phyloP scores from a whole-genome alignment of 2,113 vertebrate species.

The Brachyhypopomus gauderio region DNA sequence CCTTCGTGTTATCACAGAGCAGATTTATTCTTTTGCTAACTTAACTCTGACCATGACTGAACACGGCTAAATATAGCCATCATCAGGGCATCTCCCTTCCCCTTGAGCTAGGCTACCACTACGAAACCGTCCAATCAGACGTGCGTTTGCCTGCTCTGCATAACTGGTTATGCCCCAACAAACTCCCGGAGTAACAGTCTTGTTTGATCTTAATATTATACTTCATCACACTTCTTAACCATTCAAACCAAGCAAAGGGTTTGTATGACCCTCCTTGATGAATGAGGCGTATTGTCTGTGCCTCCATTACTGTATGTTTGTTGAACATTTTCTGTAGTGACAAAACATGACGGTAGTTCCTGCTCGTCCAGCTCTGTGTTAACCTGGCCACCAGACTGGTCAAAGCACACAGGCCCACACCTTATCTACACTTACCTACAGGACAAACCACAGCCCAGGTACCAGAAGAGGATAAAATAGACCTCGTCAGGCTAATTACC shows the following conservation, averaged over 20 bases:
- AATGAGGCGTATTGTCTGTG: not conserved
- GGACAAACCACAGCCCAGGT: not conserved
- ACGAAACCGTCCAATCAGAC: not conserved
- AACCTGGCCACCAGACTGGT: not conserved
- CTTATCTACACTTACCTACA: not conserved
- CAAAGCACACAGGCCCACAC: not conserved
- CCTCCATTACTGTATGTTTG: not conserved
- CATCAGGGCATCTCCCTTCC: not conserved
- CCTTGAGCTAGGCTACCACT: not conserved
- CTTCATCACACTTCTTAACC: no score
- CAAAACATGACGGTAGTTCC: not conserved
- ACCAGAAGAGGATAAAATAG: not conserved
- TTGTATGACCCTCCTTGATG: not conserved
- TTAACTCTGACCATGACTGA: not conserved
- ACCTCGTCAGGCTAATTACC: not conserved
- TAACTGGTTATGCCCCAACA: not conserved
- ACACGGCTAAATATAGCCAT: not conserved
- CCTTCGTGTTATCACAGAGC: not conserved
- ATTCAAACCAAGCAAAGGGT: no score
- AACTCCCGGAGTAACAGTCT: not conserved
- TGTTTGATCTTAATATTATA: no score
- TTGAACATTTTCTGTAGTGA: not conserved
- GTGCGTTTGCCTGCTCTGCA: not conserved
- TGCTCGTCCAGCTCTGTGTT: not conserved
- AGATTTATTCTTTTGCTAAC: not conserved